Conservation (phyloP, 2,113 vertebrate genomes). For the Eretmochelys imbricata region DNA sequence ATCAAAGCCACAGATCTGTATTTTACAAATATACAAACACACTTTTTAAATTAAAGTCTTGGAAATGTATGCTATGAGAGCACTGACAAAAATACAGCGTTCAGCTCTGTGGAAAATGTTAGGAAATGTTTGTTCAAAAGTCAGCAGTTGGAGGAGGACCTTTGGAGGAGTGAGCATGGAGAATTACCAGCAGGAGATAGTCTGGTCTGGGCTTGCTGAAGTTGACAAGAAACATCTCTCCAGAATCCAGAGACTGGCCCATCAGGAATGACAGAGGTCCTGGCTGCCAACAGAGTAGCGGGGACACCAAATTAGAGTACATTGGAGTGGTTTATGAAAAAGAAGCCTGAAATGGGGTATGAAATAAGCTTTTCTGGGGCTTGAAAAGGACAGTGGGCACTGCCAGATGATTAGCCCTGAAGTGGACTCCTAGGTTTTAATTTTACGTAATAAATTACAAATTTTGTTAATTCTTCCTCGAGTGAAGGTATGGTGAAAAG, state of each 20-base stretch:
- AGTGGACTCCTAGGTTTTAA: background rate
- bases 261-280: background rate
- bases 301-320: background rate
- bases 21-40: background rate
- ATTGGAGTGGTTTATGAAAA: background rate
- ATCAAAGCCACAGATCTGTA: accelerated
- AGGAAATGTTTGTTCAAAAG: background rate
- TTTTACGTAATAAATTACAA: background rate
- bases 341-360: background rate
- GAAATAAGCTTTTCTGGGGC: background rate
- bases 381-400: background rate
- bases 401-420: background rate
- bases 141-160: background rate
- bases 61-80: background rate
- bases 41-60: background rate
- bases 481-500: background rate
- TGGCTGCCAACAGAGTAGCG: background rate
- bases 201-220: background rate
- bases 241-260: background rate
- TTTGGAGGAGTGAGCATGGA: background rate
- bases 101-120: background rate
- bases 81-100: accelerated
- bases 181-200: background rate
- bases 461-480: background rate
- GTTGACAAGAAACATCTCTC: background rate